phyloP scores from a whole-genome alignment of 1,140 invertebrate species.

The Oedothorax gibbosus region DNA sequence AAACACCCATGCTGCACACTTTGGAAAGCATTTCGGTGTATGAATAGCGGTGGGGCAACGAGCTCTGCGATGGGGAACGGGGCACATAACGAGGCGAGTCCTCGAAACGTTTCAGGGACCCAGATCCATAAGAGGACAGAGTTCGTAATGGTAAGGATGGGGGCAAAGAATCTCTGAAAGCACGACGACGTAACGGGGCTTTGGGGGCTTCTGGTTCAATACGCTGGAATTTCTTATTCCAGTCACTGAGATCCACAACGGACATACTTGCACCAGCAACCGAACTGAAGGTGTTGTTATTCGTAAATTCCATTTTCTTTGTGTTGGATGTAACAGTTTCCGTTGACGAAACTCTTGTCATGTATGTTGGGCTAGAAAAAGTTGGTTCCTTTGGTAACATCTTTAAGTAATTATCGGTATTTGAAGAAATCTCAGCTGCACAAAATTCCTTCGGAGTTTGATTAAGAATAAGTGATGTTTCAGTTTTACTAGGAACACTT shows the following conservation, averaged over 20 bases:
- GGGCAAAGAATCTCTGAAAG: constrained; percentile 38
- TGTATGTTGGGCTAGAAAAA: not conserved
- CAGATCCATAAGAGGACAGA: constrained; percentile 32
- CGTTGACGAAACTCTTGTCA: no score
- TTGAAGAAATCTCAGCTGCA: not conserved
- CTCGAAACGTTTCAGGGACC: constrained; percentile 51
- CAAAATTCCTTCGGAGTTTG: not conserved
- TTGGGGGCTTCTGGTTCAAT: constrained; percentile 24
- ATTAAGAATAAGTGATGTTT: not conserved
- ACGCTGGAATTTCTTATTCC: constrained; percentile 47
- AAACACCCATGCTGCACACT: constrained; percentile 54
- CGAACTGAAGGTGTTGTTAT: not conserved
- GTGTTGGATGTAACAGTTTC: no score
- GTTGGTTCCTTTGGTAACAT: not conserved
- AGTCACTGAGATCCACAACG: constrained; percentile 36
- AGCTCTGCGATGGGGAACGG: constrained; percentile 51
- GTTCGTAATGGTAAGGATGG: constrained; percentile 26
- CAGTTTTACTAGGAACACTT: not conserved
- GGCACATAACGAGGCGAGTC: constrained; percentile 40
- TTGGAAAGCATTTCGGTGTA: constrained; percentile 57
- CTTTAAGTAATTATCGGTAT: not conserved
- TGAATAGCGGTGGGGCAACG: constrained; percentile 53
- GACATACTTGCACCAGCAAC: not conserved
- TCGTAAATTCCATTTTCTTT: not conserved
- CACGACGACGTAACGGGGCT: constrained; percentile 32